A percentile compares a stretch with the other conserved stretches of the same genome.
phyloP scores from a whole-genome alignment of 1,140 invertebrate species.

The Caenorhabditis briggsae region DNA sequence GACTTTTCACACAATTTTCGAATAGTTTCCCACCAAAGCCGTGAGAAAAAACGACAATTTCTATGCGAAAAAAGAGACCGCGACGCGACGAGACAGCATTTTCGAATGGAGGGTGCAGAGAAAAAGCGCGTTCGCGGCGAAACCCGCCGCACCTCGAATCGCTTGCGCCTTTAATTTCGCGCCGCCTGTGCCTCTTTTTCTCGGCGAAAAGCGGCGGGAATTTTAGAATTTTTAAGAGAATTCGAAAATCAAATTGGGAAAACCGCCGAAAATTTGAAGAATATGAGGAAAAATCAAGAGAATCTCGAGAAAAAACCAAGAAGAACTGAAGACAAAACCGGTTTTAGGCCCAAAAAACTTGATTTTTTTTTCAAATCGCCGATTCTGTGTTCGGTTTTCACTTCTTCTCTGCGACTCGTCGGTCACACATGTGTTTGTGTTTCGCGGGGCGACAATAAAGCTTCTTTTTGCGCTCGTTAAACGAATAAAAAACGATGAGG shows the following conservation, averaged over 20 bases:
- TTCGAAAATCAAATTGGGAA: background rate
- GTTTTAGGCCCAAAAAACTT: background rate
- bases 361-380: background rate
- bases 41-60: no score
- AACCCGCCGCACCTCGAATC: background rate
- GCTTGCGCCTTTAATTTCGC: slow-evolving; percentile 4
- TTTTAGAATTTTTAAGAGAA: background rate
- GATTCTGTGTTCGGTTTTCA: slow-evolving; percentile 16
- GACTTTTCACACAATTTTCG: background rate
- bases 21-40: background rate
- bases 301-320: background rate
- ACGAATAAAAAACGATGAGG: background rate
- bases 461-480: background rate
- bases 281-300: background rate
- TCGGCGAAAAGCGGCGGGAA: slow-evolving; percentile 6
- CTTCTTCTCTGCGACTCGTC: slow-evolving; percentile 31
- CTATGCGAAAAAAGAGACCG: background rate
- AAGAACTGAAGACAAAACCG: background rate
- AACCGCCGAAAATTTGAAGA: background rate
- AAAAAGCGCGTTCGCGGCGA: background rate
- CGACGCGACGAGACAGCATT: slow-evolving; percentile 16
- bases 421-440: background rate
- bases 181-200: background rate
- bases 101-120: background rate
- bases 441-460: slow-evolving; percentile 9